Conservation (phyloP, 2,888 invertebrate genomes). For the Galeopsomyia nigrocyanea region DNA sequence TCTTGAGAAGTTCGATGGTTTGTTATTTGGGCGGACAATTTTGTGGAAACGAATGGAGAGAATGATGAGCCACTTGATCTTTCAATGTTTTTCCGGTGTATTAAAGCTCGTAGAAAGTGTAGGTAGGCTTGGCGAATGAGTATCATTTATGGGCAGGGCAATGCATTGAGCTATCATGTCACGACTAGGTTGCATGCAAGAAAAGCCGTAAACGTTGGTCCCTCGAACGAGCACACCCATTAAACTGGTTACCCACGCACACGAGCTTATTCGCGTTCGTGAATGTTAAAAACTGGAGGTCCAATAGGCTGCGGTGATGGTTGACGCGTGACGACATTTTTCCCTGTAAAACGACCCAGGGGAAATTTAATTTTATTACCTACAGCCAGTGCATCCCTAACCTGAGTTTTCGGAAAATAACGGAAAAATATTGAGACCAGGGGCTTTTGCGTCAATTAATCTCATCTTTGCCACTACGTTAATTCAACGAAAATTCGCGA, state of each 20-base stretch:
- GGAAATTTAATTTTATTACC: constrained; percentile 38
- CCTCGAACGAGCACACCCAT: constrained; percentile 38
- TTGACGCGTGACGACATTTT: constrained; percentile 14
- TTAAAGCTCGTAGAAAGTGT: no score
- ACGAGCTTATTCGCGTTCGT: not conserved
- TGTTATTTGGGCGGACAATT: no score
- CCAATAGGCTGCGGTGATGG: not conserved
- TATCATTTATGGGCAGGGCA: constrained; percentile 30
- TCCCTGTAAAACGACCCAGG: constrained; percentile 25
- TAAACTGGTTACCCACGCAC: constrained; percentile 24
- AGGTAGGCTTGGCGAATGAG: no score
- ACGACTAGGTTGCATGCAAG: constrained; percentile 35
- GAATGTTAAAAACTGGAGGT: constrained; percentile 24
- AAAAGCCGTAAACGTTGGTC: constrained; percentile 39
- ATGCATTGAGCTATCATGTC: constrained; percentile 33
- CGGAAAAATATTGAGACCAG: constrained; percentile 20
- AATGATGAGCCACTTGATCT: no score
- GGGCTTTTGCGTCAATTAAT: no score
- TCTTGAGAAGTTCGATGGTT: no score
- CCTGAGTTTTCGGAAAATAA: constrained; percentile 7
- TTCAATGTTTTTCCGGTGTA: no score
- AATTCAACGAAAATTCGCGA: no score
- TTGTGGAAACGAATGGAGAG: no score
- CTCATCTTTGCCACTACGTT: no score
- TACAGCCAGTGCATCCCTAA: not conserved